Base-by-base conservation (phyloP, 2,113 vertebrate genomes). In the Oceanites oceanicus region DNA sequence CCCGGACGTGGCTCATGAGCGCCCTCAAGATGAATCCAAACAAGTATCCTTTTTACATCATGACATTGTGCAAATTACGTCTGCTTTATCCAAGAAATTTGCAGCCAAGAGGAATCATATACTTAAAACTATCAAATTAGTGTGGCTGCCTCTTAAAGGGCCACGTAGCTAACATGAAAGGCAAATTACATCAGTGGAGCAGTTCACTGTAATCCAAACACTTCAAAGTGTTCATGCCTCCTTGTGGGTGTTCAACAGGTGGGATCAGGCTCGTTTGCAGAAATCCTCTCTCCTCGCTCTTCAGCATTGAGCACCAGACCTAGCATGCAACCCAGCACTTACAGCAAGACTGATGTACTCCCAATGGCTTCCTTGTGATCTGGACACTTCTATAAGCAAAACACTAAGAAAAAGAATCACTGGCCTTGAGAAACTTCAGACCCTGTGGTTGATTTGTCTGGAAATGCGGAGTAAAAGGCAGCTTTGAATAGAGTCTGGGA, bases 281-380 rank as follows among this genome's bases (percentile, higher is more conserved):
- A 42, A 87, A 62, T 61, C 38, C 7, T 65, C 44, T 40, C 75
- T 76, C 45, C 47, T 78, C 40, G 49, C 21, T 45, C 34, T 84
- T 80, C 1, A 0, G 18, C 38, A 26, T 0, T 45, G 21, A 70
- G 65, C 13, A 32, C 22, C 62, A 67, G 23, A 30, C 18, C 55
- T 52, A 40, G 30, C 2, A 0, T 18, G n/a, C n/a, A n/a, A 13
- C 5, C 8, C 47, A 72, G 40, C 5, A 10, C 23, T 72, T 38
- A 29, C 0, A 74, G 61, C 4, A 44, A 47, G 68, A 55, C 47
- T 47, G 15, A 20, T 14, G 6, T 27, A 20, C 7, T 59, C 25
- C 15, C 65, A 11, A 1, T 3, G 9, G 29, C n/a, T 73, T 83
- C 20, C 59, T 44, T 55, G 36, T 76, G 62, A 27, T 79, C 55